Percentiles rank a stretch among this genome's conserved stretches.
Conservation (phyloP, 2,888 invertebrate species). For the Eurytoma adleriae region DNA sequence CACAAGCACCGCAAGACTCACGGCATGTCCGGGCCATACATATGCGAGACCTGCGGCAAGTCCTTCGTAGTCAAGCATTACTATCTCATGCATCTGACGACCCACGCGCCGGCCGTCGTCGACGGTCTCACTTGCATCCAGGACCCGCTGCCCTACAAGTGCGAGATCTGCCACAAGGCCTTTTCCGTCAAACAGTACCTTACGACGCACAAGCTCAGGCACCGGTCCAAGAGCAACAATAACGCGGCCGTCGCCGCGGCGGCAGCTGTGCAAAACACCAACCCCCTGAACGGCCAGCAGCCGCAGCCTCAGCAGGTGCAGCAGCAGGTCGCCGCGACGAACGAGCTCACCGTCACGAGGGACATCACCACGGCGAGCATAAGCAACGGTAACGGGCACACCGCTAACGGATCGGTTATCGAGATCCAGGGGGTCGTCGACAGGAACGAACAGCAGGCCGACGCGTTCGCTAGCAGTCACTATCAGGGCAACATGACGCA, state of each 20-base stretch:
- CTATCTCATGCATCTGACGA: constrained; percentile 81
- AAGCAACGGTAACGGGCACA: constrained; percentile 63
- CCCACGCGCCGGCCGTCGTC: constrained; percentile 72
- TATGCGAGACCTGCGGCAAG: constrained; percentile 82
- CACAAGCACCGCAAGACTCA: constrained; percentile 81
- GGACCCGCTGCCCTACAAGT: constrained; percentile 77
- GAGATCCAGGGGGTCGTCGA: constrained; percentile 73
- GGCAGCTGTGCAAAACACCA: constrained; percentile 59
- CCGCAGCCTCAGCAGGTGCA: constrained; percentile 72
- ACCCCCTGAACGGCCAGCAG: constrained; percentile 65
- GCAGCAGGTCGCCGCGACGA: constrained; percentile 52
- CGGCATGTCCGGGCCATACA: constrained; percentile 79
- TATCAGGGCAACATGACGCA: constrained; percentile 71
- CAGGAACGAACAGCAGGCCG: constrained; percentile 65
- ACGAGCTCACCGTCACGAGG: constrained; percentile 58
- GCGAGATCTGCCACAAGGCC: constrained; percentile 79
- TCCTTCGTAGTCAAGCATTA: constrained; percentile 83
- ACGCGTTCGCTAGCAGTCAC: constrained; percentile 67
- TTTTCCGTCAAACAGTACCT: constrained; percentile 82
- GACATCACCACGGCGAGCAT: constrained; percentile 62
- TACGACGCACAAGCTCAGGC: constrained; percentile 79
- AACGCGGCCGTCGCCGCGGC: constrained; percentile 58
- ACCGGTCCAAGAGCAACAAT: constrained; percentile 77
- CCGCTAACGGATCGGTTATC: constrained; percentile 66
- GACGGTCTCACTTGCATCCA: constrained; percentile 65